Evolutionary conservation across 2,113 vertebrate genomes (phyloP).

Genomic region (Amazona guildingii): DNA sequence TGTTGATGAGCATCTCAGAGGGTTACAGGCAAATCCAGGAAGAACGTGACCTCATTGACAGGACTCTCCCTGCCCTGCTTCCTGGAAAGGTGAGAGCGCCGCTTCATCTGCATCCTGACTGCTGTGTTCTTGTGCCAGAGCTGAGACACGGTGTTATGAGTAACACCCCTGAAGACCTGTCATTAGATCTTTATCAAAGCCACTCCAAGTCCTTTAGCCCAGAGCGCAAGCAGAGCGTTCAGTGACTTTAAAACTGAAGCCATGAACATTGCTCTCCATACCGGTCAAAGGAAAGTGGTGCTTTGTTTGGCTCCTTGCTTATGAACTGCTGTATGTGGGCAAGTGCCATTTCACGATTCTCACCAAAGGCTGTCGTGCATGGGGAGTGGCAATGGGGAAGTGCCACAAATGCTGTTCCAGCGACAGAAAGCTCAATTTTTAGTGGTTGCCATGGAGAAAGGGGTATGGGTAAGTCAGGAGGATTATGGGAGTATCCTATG

Average conservation of each 20-base stretch:
- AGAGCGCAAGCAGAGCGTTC: neutral
- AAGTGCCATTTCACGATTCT: neutral
- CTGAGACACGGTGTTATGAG: neutral
- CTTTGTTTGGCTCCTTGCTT: neutral
- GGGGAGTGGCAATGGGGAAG: accelerated
- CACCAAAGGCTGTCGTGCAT: neutral
- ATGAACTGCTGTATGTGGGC: neutral
- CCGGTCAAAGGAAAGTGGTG: neutral
- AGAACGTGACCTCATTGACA: conserved; percentile 78
- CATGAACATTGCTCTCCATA: neutral
- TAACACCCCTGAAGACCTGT: neutral
- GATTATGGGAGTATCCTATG: neutral
- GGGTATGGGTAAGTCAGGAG: neutral
- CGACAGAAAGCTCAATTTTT: neutral
- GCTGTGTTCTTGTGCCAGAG: neutral
- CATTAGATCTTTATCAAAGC: neutral
- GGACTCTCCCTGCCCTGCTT: conserved; percentile 71
- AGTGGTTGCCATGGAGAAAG: neutral
- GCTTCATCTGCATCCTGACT: neutral
- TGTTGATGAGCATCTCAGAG: conserved; percentile 84
- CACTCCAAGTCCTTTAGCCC: neutral
- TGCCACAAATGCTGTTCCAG: neutral
- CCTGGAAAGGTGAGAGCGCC: conserved; percentile 76
- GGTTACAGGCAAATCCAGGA: conserved; percentile 83
- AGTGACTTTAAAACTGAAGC: neutral